Evolutionary conservation across 30 jellyfish, hydroid and myxozoan species (phyloP).

Genomic region (Hydra vulgaris): DNA sequence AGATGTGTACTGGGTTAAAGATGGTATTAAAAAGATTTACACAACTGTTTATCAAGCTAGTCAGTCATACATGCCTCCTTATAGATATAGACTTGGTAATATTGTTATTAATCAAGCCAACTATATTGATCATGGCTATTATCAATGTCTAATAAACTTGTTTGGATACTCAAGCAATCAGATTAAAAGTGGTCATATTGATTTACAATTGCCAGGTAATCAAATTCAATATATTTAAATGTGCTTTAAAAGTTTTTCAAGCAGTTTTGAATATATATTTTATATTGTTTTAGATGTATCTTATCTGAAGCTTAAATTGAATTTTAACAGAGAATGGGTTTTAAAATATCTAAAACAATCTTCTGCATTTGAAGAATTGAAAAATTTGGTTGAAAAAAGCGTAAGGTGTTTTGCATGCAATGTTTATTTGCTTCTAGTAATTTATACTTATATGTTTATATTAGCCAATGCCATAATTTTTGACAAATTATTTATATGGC

Average conservation of each 20-base stretch:
- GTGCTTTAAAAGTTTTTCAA: too few species aligned
- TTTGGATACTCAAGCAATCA: neutral
- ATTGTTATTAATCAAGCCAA: too few species aligned
- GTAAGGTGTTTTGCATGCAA: too few species aligned
- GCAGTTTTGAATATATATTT: neutral
- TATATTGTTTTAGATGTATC: neutral
- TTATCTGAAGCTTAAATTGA: neutral
- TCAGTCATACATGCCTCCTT: neutral
- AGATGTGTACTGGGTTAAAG: neutral
- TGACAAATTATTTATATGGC: too few species aligned
- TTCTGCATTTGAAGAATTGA: neutral
- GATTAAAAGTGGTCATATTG: neutral
- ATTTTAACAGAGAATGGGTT: neutral
- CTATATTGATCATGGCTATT: neutral
- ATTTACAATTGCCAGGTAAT: neutral
- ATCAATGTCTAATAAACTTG: neutral
- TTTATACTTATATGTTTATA: too few species aligned
- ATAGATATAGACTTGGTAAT: neutral
- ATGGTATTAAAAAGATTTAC: neutral
- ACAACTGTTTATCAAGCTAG: neutral
- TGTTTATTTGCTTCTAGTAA: too few species aligned
- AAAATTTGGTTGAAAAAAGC: neutral
- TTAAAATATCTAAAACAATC: neutral
- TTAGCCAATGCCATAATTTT: too few species aligned
- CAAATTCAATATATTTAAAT: neutral